Percentiles rank a stretch among this genome's conserved stretches.
These are phyloP conservation scores for Magallana ariakensis DNA, from an alignment of 1,140 invertebrate species.

Conservation along the genomic window DNA sequence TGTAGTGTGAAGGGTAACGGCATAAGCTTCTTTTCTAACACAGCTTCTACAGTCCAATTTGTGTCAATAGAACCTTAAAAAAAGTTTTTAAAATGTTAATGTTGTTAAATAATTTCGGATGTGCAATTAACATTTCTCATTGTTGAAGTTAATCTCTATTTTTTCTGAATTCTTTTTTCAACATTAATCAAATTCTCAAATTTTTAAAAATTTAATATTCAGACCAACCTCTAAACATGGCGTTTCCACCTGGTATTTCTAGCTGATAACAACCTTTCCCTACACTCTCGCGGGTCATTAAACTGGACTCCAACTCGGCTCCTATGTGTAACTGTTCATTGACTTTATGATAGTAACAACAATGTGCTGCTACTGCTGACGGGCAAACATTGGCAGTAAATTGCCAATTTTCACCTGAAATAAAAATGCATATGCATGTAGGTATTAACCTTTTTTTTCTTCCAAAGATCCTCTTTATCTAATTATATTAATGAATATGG, in stretches of 20 bases:
- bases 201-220: no score
- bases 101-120: not conserved
- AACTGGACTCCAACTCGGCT: slow-evolving; percentile 81
- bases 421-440: no score
- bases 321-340: slow-evolving; percentile 92
- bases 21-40: slow-evolving; percentile 93
- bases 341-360: slow-evolving; percentile 97
- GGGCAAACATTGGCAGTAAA: slow-evolving; percentile 88
- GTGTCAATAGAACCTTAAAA: slow-evolving; percentile 87
- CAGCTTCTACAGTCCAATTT: slow-evolving; percentile 96
- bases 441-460: no score
- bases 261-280: slow-evolving; percentile 97
- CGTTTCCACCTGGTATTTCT: slow-evolving; percentile 96
- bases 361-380: slow-evolving; percentile 88
- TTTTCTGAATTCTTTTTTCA: not conserved
- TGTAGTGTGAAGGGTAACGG: slow-evolving; percentile 94
- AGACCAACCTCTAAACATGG: slow-evolving; percentile 91
- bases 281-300: slow-evolving; percentile 92
- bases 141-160: not conserved
- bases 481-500: no score
- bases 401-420: slow-evolving; percentile 81
- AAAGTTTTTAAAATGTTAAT: not conserved
- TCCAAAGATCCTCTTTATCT: no score
- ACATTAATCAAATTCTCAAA: no score
- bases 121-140: no score